Evolutionary conservation across 2,888 invertebrate genomes (phyloP), one percentile per base, ranked within the genome.

Genomic region (Halictus ligatus): DNA sequence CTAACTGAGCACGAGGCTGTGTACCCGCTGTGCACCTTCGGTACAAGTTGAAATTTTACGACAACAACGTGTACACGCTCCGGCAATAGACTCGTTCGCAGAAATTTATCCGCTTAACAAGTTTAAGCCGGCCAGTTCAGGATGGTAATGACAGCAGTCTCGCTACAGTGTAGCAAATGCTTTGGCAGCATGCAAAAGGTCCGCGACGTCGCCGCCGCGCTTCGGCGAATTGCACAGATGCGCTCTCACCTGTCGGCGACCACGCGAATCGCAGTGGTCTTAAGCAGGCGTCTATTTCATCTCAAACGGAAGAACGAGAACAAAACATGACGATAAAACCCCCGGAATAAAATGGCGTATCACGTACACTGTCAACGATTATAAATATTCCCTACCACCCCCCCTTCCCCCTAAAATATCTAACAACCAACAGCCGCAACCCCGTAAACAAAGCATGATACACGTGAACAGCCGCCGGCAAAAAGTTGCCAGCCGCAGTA

Each of bases 371-470:
- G 71, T 71, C 71, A 48, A 43, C 29, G 46, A 46, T 64, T 43
- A 64, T 48, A 43, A 58, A 76, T 48, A 48, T 29, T 29, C 29
- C 35, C 35, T 35, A 2, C 35, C 35, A 35, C 3, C 35, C 35
- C 35, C 35, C 35, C 35, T 4, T 0, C 35, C 6, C 46, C 21
- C 48, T 54, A 35, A 76, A 67, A 76, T 76, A 76, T 76, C 25
- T 76, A 43, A 46, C 76, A 48, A 29, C 64, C 21, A 64, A 2
- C 46, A 21, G 64, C 64, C 60, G 21, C 64, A 64, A 64, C 29
- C 25, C 43, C 64, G 48, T 76, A 76, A 64, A 76, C 60, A 76
- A 48, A 67, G 46, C 48, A 35, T 60, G 46, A 74, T 50, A 74
- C 48, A 50, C 48, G 29, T 43, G 76, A 76, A 46, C 46, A 48